Evolutionary conservation across 2,888 invertebrate species (phyloP).

Genomic region (Agrotis puta): DNA sequence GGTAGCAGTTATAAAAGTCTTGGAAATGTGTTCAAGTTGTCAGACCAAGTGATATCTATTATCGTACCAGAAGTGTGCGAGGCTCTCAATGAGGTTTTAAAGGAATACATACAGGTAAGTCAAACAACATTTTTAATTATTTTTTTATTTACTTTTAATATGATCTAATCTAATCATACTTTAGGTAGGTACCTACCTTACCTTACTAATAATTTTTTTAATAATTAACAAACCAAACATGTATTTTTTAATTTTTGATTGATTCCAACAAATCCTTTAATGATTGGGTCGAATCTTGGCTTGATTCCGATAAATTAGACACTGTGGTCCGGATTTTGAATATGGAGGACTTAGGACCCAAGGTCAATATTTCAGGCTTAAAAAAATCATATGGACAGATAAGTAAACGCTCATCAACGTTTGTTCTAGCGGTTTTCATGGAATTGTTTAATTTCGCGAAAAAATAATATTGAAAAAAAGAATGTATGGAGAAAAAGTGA

Average conservation of each 20-base stretch:
- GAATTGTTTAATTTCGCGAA: no score
- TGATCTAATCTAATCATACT: constrained; percentile 34
- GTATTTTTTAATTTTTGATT: constrained; percentile 23
- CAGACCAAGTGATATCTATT: constrained; percentile 61
- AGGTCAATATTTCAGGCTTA: no score
- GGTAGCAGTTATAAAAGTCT: constrained; percentile 65
- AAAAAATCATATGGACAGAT: no score
- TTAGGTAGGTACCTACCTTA: constrained; percentile 10
- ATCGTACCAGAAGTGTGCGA: constrained; percentile 65
- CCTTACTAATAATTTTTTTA: constrained; percentile 36
- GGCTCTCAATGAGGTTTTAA: constrained; percentile 60
- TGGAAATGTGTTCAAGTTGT: constrained; percentile 63
- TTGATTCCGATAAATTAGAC: constrained; percentile 26
- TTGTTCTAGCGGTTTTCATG: no score
- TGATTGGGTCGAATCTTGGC: constrained; percentile 55
- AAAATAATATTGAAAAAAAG: no score
- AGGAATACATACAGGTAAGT: constrained; percentile 62
- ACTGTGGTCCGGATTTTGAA: no score
- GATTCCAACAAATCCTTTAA: constrained; percentile 58
- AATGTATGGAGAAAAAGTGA: no score
- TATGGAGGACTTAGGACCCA: no score
- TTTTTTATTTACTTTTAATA: constrained; percentile 43
- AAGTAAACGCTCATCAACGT: no score
- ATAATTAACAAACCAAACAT: constrained; percentile 20
- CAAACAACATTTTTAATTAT: constrained; percentile 56